These are phyloP conservation scores for Danaus plexippus DNA, from an alignment of 1,140 invertebrate species.

Conservation along the genomic window DNA sequence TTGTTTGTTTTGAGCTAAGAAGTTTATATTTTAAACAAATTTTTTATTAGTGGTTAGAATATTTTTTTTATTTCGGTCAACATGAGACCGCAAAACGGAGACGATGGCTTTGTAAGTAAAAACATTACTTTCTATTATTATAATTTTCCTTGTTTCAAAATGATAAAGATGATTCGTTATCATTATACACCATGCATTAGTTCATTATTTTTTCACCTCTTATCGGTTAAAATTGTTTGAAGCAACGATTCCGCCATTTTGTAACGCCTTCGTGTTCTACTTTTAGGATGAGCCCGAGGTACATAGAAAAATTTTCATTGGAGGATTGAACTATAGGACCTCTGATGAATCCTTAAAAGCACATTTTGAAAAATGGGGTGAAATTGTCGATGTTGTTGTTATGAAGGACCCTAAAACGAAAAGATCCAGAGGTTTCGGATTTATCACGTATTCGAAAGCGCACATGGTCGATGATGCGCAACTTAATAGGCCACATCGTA, in stretches of 20 bases:
- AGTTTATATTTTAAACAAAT: slow-evolving; percentile 7
- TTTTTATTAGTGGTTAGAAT: slow-evolving; percentile 7
- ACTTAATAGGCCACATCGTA: slow-evolving; percentile 81
- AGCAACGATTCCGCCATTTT: slow-evolving; percentile 51
- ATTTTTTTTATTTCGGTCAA: slow-evolving; percentile 12
- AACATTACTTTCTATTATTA: slow-evolving; percentile 3
- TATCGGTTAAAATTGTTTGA: slow-evolving; percentile 4
- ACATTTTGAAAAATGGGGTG: slow-evolving; percentile 97
- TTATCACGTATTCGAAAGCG: slow-evolving; percentile 94
- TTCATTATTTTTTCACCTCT: neutral
- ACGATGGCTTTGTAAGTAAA: slow-evolving; percentile 62
- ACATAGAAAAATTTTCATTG: slow-evolving; percentile 97
- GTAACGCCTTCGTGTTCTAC: slow-evolving; percentile 40
- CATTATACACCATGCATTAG: neutral
- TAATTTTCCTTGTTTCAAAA: neutral
- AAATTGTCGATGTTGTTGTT: slow-evolving; percentile 97
- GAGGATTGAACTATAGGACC: slow-evolving; percentile 95
- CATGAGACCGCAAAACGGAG: slow-evolving; percentile 64
- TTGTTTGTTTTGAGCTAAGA: slow-evolving; percentile 21
- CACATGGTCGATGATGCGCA: slow-evolving; percentile 97
- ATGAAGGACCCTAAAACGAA: slow-evolving; percentile 97
- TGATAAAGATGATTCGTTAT: slow-evolving; percentile 5
- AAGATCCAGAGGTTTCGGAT: slow-evolving; percentile 95
- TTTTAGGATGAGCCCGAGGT: slow-evolving; percentile 88
- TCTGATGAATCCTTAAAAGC: slow-evolving; percentile 94